These are phyloP conservation scores for Dicerorhinus sumatrensis DNA, from an alignment of 2,113 vertebrate species.

Conservation along the genomic window DNA sequence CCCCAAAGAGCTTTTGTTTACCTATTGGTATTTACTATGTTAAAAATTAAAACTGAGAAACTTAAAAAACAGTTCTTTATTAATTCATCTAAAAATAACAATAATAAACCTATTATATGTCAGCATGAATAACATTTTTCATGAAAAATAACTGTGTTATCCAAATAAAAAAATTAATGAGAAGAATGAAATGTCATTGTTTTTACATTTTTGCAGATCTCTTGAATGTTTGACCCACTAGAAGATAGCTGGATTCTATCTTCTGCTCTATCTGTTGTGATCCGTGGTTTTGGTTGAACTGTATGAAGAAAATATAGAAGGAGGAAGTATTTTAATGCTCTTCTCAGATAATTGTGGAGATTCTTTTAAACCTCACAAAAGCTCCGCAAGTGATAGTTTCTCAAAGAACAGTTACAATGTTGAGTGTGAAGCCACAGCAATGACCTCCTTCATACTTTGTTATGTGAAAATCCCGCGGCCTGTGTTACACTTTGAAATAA, in stretches of 20 bases:
- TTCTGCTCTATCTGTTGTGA: background rate
- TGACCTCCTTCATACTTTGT: background rate
- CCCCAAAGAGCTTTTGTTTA: background rate
- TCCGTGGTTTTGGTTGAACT: background rate
- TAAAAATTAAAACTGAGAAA: background rate
- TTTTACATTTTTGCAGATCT: background rate
- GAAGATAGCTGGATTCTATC: background rate
- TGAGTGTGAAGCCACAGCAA: background rate
- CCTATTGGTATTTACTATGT: background rate
- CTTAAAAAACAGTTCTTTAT: background rate
- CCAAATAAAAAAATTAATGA: background rate
- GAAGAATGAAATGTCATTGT: background rate
- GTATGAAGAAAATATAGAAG: background rate
- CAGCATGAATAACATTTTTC: background rate
- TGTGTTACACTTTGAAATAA: background rate
- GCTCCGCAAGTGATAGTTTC: background rate
- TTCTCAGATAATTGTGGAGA: background rate
- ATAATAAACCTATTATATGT: background rate
- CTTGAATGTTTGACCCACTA: background rate
- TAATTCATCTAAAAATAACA: background rate
- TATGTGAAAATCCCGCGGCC: background rate
- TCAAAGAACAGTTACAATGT: background rate
- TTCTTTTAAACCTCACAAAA: background rate
- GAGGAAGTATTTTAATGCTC: background rate
- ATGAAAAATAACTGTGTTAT: background rate